Evolutionary conservation across 1,140 invertebrate species (phyloP), one percentile per base, ranked within the genome.

Genomic region (Trichonephila clavipes): DNA sequence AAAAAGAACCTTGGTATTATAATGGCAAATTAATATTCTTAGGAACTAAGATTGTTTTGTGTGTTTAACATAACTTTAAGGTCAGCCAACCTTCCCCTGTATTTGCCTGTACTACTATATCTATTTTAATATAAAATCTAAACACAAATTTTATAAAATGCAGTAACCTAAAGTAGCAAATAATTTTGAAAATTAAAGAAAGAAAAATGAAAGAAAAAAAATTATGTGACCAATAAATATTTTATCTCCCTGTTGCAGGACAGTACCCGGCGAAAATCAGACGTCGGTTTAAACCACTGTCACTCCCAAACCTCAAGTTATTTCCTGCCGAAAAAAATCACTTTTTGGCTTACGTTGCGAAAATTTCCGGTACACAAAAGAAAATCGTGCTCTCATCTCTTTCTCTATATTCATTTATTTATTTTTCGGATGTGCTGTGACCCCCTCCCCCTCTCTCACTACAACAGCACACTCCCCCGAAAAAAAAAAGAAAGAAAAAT

Each of bases 301-400:
- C 34, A 40, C 66, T 59, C 85, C 58, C 21, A 59, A 69, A 85
- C 28, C 58, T 34, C 66, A 51, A 12, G 51, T 85, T 24, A 72
- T 58, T 89, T 89, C 88, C 88, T 77, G 88, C 51, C 40, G 44
- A 87, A 89, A 88, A n/a, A 90, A 90, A 82, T 90, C 72, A 82
- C 69, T 92, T 92, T 92, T 92, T 92, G 77, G 90, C 90, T 92
- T 92, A 92, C 81, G 90, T 92, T 92, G 81, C 90, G 90, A 92
- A 92, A 92, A 92, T 92, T 85, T 92, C 90, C 90, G 90, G 90
- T 92, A 66, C 81, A 92, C 81, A 92, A 92, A 85, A 85, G 81
- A 81, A 64, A 92, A 81, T 81, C 90, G 90, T 85, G 90, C 81
- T 92, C 58, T 92, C 90, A 77, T 81, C 59, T 64, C 72, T 59